Percentiles rank a stretch among this genome's conserved stretches.
Evolutionary conservation across 2,888 invertebrate species (phyloP).

Genomic region (Apoda limacodes): DNA sequence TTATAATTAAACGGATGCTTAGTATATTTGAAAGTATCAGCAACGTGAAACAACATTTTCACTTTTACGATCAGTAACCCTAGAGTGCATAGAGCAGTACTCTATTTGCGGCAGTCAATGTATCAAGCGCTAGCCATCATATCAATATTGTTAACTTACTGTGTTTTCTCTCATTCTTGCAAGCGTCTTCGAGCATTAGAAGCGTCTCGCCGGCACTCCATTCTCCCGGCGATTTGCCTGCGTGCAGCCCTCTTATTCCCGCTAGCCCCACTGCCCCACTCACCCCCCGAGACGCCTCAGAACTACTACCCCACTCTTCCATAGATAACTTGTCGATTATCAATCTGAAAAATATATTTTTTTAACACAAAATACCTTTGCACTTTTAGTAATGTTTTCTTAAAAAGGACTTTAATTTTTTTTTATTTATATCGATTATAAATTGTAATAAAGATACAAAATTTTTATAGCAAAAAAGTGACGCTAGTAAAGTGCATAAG

Average conservation of each 20-base stretch:
- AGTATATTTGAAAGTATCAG: no score
- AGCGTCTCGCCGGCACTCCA: conserved; percentile 62
- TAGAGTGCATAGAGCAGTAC: conserved; percentile 15
- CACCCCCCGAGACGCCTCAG: conserved; percentile 13
- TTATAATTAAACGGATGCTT: conserved; percentile 2
- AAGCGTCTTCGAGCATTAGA: conserved; percentile 60
- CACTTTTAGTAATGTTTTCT: background rate
- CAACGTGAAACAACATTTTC: no score
- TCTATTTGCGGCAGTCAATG: conserved; percentile 14
- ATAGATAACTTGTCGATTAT: conserved; percentile 60
- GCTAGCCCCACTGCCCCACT: conserved; percentile 14
- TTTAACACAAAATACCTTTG: conserved; percentile 1
- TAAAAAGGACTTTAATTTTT: conserved; percentile 7
- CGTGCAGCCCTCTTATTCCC: conserved; percentile 37
- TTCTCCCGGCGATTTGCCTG: conserved; percentile 58
- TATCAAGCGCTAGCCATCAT: background rate
- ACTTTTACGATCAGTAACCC: no score
- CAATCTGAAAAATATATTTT: conserved; percentile 30
- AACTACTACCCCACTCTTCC: conserved; percentile 36
- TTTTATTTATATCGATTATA: conserved; percentile 5
- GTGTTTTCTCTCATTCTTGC: conserved; percentile 60
- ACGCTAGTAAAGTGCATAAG: no score
- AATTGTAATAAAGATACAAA: no score
- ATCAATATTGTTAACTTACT: no score
- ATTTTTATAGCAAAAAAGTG: no score